Base-by-base conservation (phyloP, 2,797 vertebrate genomes). In the Sebastes jordani region DNA sequence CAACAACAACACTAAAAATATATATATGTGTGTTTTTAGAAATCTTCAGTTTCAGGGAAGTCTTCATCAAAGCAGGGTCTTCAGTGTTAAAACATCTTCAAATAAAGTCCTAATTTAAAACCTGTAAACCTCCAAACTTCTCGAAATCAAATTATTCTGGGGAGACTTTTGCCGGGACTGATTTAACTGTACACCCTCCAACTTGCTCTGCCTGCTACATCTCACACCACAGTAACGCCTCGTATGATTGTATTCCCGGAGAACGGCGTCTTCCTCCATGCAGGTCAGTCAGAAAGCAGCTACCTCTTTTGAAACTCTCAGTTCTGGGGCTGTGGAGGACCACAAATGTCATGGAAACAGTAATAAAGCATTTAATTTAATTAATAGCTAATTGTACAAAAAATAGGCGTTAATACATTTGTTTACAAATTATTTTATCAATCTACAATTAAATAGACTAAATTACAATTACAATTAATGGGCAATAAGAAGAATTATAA, bases 91-190 rank as follows among this genome's bases (percentile, higher is more conserved):
- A 59, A 74, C n/a, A 30, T 59, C 58, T 34, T 55, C 18, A 34
- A 92, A 91, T 91, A 91, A 92, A 91, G 56, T 83, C 11, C 67
- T 82, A 54, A 89, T 83, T 89, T 86, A 75, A 91, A 83, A 65
- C 46, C 34, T 74, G 18, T 27, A 1, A 59, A 49, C 6, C 42
- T 46, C 42, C 64, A 29, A 55, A 16, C 46, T 27, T 34, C 2
- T 62, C 14, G 5, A 14, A 29, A 11, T 78, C 14, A n/a, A 3
- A 14, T 49, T 27, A 62, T 27, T 62, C 14, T 11, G 16, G 8
- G 25, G 16, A 7, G 14, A 18, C 3, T n/a, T 36, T 16, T 36
- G 22, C 14, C 22, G 6, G 54, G 68, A n/a, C 11, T 6, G 1
- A 55, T 55, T 22, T 2, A 4, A 25, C 23, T 46, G 25, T n/a